Conservation (phyloP, 2,113 vertebrate species). For the Chaenocephalus aceratus region DNA sequence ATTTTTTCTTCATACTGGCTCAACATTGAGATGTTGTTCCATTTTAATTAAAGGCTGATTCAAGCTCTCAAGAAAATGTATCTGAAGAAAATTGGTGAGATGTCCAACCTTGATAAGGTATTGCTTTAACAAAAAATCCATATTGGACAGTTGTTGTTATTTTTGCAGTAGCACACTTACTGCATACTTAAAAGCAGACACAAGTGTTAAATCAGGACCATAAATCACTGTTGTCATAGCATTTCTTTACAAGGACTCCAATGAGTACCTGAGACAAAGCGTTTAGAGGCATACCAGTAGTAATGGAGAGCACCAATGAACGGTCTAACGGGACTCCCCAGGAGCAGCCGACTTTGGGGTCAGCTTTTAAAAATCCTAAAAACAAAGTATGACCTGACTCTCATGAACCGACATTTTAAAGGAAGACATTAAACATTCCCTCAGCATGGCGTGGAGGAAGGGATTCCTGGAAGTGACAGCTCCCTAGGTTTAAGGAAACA, state of each 20-base stretch:
- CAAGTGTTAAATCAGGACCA: slow-evolving; percentile 47
- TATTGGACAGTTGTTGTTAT: not conserved
- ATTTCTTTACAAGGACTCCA: slow-evolving; percentile 37
- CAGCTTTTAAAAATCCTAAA: slow-evolving; percentile 53
- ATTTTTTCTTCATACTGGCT: slow-evolving; percentile 34
- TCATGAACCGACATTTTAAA: slow-evolving; percentile 50
- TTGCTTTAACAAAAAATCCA: slow-evolving; percentile 8
- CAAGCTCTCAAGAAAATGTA: slow-evolving; percentile 3
- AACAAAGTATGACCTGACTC: slow-evolving; percentile 46
- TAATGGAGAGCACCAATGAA: slow-evolving; percentile 48
- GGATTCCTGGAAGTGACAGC: slow-evolving; percentile 58
- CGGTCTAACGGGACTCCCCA: slow-evolving; percentile 31
- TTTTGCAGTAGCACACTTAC: slow-evolving; percentile 23
- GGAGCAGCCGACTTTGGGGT: slow-evolving; percentile 28
- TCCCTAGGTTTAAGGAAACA: slow-evolving; percentile 51
- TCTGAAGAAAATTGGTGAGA: slow-evolving; percentile 32
- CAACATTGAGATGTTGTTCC: slow-evolving; percentile 25
- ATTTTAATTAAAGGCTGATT: slow-evolving; percentile 48
- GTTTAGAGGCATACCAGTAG: slow-evolving; percentile 38
- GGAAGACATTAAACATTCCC: slow-evolving; percentile 54
- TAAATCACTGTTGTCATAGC: slow-evolving; percentile 53
- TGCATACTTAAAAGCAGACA: slow-evolving; percentile 11
- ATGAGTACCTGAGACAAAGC: slow-evolving; percentile 52
- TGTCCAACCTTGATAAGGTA: not conserved
- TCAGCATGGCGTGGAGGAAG: slow-evolving; percentile 13